phyloP scores from a whole-genome alignment of 2,888 invertebrate species.

The Hyposoter didymator region DNA sequence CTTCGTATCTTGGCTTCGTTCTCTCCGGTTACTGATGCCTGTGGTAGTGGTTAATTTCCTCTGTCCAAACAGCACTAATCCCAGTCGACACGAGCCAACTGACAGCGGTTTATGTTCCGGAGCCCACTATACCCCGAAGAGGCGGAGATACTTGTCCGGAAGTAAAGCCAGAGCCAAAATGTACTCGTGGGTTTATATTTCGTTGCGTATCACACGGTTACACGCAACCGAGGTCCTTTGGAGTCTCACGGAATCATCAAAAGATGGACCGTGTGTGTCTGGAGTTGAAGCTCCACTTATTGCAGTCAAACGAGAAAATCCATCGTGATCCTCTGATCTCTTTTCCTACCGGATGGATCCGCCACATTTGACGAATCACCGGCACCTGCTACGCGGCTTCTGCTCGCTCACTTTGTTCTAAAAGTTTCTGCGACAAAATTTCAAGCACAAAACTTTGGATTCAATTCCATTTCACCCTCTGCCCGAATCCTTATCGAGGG shows the following conservation, averaged over 20 bases:
- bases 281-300: slow-evolving; percentile 1
- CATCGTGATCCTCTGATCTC: slow-evolving; percentile 17
- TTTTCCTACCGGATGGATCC: slow-evolving; percentile 25
- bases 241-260: not conserved
- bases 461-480: slow-evolving; percentile 49
- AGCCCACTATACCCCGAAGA: slow-evolving; percentile 61
- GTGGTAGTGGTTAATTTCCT: slow-evolving; percentile 83
- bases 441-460: slow-evolving; percentile 33
- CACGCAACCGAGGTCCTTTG: slow-evolving; percentile 15
- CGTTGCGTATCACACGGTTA: slow-evolving; percentile 12
- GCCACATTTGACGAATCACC: slow-evolving; percentile 15
- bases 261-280: not conserved
- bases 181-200: slow-evolving; percentile 18
- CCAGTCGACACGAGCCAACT: slow-evolving; percentile 83
- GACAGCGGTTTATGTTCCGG: slow-evolving; percentile 72
- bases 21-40: slow-evolving; percentile 68
- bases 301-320: slow-evolving; percentile 32
- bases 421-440: slow-evolving; percentile 35
- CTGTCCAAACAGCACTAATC: slow-evolving; percentile 83
- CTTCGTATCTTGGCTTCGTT: slow-evolving; percentile 34
- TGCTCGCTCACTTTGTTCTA: not conserved
- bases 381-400: slow-evolving; percentile 38
- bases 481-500: slow-evolving; percentile 45
- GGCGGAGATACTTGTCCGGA: slow-evolving; percentile 64
- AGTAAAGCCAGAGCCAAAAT: slow-evolving; percentile 51